Evolutionary conservation across 2,888 invertebrate genomes (phyloP).

Genomic region (Pogonocherus hispidulus): DNA sequence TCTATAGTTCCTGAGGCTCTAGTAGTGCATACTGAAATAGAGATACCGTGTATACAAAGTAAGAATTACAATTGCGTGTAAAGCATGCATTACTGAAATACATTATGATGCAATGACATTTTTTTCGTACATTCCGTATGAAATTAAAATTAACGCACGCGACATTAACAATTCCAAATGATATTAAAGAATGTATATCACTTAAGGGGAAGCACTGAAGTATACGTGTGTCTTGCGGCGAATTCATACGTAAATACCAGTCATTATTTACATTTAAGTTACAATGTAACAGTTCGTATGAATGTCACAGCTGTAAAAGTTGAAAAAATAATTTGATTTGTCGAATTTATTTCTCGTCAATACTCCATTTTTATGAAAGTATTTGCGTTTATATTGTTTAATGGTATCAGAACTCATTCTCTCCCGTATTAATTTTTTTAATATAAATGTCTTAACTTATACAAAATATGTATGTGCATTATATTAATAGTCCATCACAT

Average conservation of each 20-base stretch:
- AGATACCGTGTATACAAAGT: not conserved
- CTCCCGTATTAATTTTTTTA: too few relatives aligned
- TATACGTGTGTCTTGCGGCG: constrained; percentile 15
- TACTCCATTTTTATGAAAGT: too few relatives aligned
- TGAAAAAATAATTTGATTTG: too few relatives aligned
- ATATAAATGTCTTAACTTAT: too few relatives aligned
- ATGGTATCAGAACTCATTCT: too few relatives aligned
- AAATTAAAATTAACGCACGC: constrained; percentile 22
- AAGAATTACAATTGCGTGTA: constrained; percentile 18
- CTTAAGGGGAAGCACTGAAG: not conserved
- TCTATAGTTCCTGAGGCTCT: too few relatives aligned
- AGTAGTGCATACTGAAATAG: too few relatives aligned
- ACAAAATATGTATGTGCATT: too few relatives aligned
- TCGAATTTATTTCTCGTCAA: too few relatives aligned
- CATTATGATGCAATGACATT: not conserved
- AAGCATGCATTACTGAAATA: constrained; percentile 1
- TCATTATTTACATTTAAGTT: constrained; percentile 5
- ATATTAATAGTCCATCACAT: too few relatives aligned
- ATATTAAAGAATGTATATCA: constrained; percentile 25
- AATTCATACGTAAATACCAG: constrained; percentile 19
- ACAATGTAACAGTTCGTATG: not conserved
- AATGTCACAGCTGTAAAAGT: not conserved
- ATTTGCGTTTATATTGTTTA: too few relatives aligned
- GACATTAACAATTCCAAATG: constrained; percentile 31
- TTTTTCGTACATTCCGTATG: constrained; percentile 6